A percentile compares a stretch with the other conserved stretches of the same genome.
phyloP scores from a whole-genome alignment of 2,113 vertebrate species.

The Mesoclemmys tuberculata region DNA sequence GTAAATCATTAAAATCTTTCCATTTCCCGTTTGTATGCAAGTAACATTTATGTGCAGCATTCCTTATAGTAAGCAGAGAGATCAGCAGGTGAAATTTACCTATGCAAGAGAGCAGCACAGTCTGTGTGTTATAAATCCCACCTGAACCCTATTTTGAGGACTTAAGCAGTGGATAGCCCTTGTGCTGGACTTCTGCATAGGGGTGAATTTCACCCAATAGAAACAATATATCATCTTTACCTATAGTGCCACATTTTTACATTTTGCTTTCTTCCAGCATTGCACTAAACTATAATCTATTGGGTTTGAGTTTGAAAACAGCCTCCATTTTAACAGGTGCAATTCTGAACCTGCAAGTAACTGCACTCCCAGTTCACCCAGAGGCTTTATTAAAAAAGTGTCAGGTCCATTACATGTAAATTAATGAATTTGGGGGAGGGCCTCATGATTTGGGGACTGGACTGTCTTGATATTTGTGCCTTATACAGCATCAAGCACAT shows the following conservation, averaged over 20 bases:
- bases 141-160: neutral
- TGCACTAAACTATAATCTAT: neutral
- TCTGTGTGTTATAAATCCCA: neutral
- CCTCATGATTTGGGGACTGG: neutral
- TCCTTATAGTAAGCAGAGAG: neutral
- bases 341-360: neutral
- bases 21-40: neutral
- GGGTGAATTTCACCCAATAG: neutral
- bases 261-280: neutral
- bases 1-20: neutral
- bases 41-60: neutral
- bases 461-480: fast-evolving
- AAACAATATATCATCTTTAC: neutral
- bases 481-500: neutral
- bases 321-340: neutral
- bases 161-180: neutral
- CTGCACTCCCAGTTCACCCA: neutral
- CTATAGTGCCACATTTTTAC: neutral
- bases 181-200: neutral
- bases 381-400: neutral
- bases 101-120: neutral
- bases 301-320: neutral
- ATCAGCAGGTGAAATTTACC: neutral
- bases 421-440: neutral
- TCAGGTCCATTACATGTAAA: neutral